A percentile compares a stretch with the other conserved stretches of the same genome.
phyloP scores from a whole-genome alignment of 2,888 invertebrate species.

The Sylvicola cinctus region DNA sequence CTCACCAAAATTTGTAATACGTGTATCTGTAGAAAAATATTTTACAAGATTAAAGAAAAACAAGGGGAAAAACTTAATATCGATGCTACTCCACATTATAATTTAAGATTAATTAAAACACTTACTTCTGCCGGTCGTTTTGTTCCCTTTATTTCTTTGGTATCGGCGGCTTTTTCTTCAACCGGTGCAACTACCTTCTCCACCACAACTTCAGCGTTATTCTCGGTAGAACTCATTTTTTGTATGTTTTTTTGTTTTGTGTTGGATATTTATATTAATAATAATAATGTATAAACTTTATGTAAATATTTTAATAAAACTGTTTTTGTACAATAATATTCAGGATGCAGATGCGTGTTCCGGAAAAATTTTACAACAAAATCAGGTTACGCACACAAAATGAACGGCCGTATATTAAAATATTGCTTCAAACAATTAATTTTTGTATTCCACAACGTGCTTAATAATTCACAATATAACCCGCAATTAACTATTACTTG shows the following conservation, averaged over 20 bases:
- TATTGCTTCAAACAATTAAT: no score
- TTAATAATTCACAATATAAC: no score
- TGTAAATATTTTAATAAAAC: neutral
- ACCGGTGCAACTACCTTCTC: constrained; percentile 36
- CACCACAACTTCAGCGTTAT: constrained; percentile 51
- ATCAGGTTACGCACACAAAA: no score
- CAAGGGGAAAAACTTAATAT: neutral
- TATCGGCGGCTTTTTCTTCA: constrained; percentile 43
- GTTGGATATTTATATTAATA: constrained; percentile 5
- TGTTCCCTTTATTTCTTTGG: constrained; percentile 58
- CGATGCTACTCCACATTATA: neutral
- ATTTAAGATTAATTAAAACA: constrained; percentile 12
- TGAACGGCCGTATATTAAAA: no score
- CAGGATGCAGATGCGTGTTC: neutral
- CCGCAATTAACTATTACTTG: no score
- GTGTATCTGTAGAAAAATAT: no score
- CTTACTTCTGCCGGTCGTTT: constrained; percentile 66
- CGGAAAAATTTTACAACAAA: neutral
- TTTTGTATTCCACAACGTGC: no score
- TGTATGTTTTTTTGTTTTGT: constrained; percentile 17
- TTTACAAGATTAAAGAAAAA: no score
- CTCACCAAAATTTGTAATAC: no score
- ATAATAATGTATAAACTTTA: neutral
- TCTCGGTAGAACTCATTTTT: constrained; percentile 61
- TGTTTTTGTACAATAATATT: neutral